Evolutionary conservation across 53 echinoderm and acorn worm species (phyloP), one percentile per base, ranked within the genome.

Genomic region (Zoroaster sp.): DNA sequence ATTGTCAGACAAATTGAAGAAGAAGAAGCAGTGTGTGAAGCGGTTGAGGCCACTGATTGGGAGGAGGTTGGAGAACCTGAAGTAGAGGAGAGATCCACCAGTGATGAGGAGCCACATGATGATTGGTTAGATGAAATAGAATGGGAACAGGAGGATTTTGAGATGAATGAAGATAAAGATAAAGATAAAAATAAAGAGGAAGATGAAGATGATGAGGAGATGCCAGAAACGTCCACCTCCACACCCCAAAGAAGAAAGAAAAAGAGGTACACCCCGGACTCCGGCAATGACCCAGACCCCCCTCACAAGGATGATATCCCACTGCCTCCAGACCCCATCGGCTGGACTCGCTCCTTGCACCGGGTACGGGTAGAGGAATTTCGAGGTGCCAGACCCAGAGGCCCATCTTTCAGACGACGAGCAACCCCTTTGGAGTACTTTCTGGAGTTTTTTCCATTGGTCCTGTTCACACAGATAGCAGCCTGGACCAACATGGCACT

Each of bases 401-500:
- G 80, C 8, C 65, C 80, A 28, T 37, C 20, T 20, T 80, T 80
- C 66, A 36, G 36, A 39, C 21, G 28, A 1, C 30, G 41, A 20
- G 2, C 8, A 4, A 80, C 65, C 5, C 63, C 66, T 10, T 5
- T 80, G 28, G 12, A 80, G 32, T 80, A 80, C 42, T 80, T 80
- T 21, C 41, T 63, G 20, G 63, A 38, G 40, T 80, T 65, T 40
- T 80, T 80, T 23, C 80, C 80, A 31, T 23, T 66, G 25, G 63
- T 40, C 40, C 23, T 80, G 9, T 40, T 80, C 41, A 1, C 37
- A 11, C 41, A 40, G 40, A 65, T 88, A 1, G 88, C 67, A 15
- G 45, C 40, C 11, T 75, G 88, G 88, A 75, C 74, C 18, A 87
- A 87, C 63, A 73, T 20, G 3, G 11, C 9, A 8, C 74, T 87